Evolutionary conservation across 1,140 invertebrate species (phyloP), one percentile per base, ranked within the genome.

Genomic region (Grapholita molesta): DNA sequence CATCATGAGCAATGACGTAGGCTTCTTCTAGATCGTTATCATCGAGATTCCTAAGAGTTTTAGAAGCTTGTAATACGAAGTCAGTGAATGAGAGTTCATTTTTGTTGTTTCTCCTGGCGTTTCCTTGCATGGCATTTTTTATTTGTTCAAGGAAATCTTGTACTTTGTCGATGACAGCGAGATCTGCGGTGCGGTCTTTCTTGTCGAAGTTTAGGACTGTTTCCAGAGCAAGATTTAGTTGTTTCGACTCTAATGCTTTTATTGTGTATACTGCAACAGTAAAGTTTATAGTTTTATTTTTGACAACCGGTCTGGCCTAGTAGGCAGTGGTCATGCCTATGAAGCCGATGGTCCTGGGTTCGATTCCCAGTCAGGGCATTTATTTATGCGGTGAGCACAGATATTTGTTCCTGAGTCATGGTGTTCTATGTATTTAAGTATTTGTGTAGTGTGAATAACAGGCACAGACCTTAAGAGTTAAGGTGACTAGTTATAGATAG

Each of bases 201-300:
- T 80, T 72, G 32, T 83, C 71, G n/a, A 88, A 88, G 67, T 85
- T 77, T 3, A 88, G 42, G 0, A 82, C 76, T 5, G 86, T 86
- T 69, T 85, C 80, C 0, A 88, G 53, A 2, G 78, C 78, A 24
- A 88, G 6, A 25, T 88, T 84, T 0, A 88, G 70, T 23, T 79
- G 81, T 52, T 76, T 68, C 6, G 72, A 66, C 38, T 73, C 74
- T 2, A 61, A 25, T 28, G 55, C 25, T 18, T 61, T n/a, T 7
- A n/a, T 25, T 61, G 12, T 61, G n/a, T 61, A 15, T 8, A 61
- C 55, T 61, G 25, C 1, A 61, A 61, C 24, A 61, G 18, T n/a
- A n/a, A n/a, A n/a, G n/a, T n/a, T n/a, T n/a, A n/a, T n/a, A n/a
- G n/a, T n/a, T n/a, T n/a, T n/a, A n/a, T n/a, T n/a, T n/a, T n/a